Evolutionary conservation across 1,140 invertebrate species (phyloP).

Genomic region (Lucilia sericata): DNA sequence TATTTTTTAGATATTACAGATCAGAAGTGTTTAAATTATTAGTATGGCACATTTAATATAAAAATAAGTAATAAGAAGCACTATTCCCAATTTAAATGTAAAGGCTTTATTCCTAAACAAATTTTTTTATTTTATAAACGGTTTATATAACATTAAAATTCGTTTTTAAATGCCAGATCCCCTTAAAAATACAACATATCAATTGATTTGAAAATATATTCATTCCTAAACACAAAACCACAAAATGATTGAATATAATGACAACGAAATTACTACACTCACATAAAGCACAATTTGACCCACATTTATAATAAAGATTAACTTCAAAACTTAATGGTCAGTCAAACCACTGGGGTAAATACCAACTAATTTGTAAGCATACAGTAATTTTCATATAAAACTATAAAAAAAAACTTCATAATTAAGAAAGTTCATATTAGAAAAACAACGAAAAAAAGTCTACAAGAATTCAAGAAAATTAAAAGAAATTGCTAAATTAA

Average conservation of each 20-base stretch:
- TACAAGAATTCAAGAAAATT: background rate
- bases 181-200: too few species aligned
- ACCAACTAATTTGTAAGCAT: background rate
- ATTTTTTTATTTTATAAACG: too few species aligned
- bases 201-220: too few species aligned
- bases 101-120: too few species aligned
- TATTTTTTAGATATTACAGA: too few species aligned
- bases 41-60: too few species aligned
- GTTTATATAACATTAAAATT: too few species aligned
- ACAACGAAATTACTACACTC: conserved; percentile 5
- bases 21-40: too few species aligned
- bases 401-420: background rate
- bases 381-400: background rate
- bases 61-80: too few species aligned
- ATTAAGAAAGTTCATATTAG: background rate
- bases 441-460: background rate
- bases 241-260: background rate
- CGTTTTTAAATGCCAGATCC: too few species aligned
- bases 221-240: background rate
- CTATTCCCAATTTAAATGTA: too few species aligned
- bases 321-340: conserved; percentile 4
- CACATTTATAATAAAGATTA: background rate
- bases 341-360: background rate
- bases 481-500: background rate
- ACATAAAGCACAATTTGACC: background rate